A percentile compares a stretch with the other conserved stretches of the same genome.
phyloP scores from a whole-genome alignment of 1,140 invertebrate genomes.

The Megalonaias nervosa region DNA sequence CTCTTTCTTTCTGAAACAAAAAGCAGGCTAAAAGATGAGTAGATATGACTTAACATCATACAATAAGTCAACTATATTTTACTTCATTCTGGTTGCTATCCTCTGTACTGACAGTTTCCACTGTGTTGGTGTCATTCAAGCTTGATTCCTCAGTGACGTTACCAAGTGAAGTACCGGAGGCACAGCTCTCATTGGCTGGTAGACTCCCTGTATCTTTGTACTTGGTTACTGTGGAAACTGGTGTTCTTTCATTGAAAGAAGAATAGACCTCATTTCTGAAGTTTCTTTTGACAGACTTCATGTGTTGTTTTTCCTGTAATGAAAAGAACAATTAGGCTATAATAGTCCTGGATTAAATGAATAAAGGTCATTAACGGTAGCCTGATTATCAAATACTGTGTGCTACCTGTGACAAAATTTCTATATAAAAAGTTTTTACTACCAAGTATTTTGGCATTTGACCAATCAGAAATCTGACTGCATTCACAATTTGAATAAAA shows the following conservation, averaged over 20 bases:
- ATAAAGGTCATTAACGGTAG: background rate
- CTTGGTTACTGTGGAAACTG: slow-evolving; percentile 22
- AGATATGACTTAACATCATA: background rate
- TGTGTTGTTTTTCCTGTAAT: background rate
- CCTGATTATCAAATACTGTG: too few relatives aligned
- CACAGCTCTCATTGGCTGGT: background rate
- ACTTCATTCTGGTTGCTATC: background rate
- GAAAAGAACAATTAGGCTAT: background rate
- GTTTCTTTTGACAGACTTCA: background rate
- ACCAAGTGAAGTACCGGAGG: too few relatives aligned
- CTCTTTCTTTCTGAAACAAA: too few relatives aligned
- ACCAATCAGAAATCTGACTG: too few relatives aligned
- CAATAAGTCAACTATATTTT: background rate
- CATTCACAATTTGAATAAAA: too few relatives aligned
- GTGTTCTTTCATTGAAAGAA: slow-evolving; percentile 40
- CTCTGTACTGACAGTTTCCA: background rate
- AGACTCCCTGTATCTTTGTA: slow-evolving; percentile 29
- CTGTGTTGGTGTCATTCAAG: background rate
- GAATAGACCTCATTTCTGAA: slow-evolving; percentile 13
- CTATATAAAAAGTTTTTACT: background rate
- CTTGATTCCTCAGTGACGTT: background rate
- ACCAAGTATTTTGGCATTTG: background rate
- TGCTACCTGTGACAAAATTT: too few relatives aligned
- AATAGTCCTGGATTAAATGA: background rate
- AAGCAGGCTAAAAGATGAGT: too few relatives aligned